Conservation (phyloP, 1,140 invertebrate genomes). For the Zaprionus tsacasi region DNA sequence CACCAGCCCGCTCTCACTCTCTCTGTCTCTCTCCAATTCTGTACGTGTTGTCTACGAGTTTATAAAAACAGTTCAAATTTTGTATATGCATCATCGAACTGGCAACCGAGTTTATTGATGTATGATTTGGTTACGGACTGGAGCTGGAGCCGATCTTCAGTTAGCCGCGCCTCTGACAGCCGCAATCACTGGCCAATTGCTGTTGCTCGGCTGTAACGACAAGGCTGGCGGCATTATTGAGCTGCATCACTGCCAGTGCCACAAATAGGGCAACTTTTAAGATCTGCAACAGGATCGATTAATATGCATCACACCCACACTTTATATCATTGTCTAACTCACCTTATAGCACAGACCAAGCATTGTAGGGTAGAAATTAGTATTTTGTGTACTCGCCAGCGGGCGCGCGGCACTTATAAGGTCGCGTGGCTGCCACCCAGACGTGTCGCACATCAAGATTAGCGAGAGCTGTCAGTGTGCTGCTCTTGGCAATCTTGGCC, state of each 20-base stretch:
- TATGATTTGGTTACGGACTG: conserved; percentile 16
- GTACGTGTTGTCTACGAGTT: conserved; percentile 72
- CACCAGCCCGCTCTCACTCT: neutral
- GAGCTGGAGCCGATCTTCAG: neutral
- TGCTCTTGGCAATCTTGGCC: conserved; percentile 26
- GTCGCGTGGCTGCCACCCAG: conserved; percentile 57
- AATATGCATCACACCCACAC: conserved; percentile 2
- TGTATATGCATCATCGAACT: conserved; percentile 50
- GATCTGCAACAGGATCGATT: conserved; percentile 45
- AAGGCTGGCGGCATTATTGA: conserved; percentile 20
- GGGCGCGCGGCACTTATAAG: conserved; percentile 65
- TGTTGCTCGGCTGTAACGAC: conserved; percentile 34
- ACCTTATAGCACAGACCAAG: conserved; percentile 59
- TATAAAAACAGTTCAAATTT: conserved; percentile 56
- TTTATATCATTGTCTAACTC: conserved; percentile 32
- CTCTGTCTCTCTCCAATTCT: neutral
- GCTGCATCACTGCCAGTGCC: conserved; percentile 47
- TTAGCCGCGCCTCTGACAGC: conserved; percentile 61
- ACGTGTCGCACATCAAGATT: conserved; percentile 74
- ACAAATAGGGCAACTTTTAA: conserved; percentile 52
- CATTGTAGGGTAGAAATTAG: conserved; percentile 44
- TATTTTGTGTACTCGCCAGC: conserved; percentile 44
- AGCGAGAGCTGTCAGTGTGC: neutral
- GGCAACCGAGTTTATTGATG: conserved; percentile 63
- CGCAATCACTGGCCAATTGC: conserved; percentile 40